Conservation (phyloP, 2,888 invertebrate species). For the Tachina fera region DNA sequence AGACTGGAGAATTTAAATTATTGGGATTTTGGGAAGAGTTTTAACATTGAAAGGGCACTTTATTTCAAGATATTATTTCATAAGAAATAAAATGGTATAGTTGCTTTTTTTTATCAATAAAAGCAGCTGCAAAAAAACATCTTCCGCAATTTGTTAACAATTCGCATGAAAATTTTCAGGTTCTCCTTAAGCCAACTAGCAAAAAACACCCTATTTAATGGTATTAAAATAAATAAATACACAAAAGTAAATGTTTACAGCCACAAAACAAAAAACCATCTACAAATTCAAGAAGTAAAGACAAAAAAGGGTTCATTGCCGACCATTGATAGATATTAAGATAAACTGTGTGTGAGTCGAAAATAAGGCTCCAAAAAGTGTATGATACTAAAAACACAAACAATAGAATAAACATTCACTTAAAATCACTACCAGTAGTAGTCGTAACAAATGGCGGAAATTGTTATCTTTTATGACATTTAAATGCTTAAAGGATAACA, state of each 20-base stretch:
- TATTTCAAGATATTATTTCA: too few relatives aligned
- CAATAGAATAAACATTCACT: slow-evolving; percentile 6
- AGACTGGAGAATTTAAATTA: too few relatives aligned
- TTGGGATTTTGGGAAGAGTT: too few relatives aligned
- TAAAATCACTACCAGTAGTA: slow-evolving; percentile 1
- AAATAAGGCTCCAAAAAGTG: slow-evolving; percentile 22
- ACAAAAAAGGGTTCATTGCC: slow-evolving; percentile 53
- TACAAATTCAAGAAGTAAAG: neutral
- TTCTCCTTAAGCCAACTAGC: too few relatives aligned
- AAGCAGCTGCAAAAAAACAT: too few relatives aligned
- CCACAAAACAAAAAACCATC: neutral
- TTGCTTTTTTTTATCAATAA: too few relatives aligned
- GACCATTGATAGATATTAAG: slow-evolving; percentile 41
- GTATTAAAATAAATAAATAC: neutral
- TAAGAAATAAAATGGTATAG: too few relatives aligned
- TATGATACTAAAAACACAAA: neutral
- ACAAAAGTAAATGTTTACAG: slow-evolving; percentile 31
- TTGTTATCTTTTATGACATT: slow-evolving; percentile 66
- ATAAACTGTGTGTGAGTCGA: slow-evolving; percentile 33
- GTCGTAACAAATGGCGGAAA: slow-evolving; percentile 60
- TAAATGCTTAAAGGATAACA: slow-evolving; percentile 58
- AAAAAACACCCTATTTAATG: too few relatives aligned
- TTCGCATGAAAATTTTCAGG: too few relatives aligned
- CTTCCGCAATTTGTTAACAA: too few relatives aligned
- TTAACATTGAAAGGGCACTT: too few relatives aligned